Evolutionary conservation across 1,140 invertebrate genomes (phyloP).

Genomic region (Trinorchestia longiramus): DNA sequence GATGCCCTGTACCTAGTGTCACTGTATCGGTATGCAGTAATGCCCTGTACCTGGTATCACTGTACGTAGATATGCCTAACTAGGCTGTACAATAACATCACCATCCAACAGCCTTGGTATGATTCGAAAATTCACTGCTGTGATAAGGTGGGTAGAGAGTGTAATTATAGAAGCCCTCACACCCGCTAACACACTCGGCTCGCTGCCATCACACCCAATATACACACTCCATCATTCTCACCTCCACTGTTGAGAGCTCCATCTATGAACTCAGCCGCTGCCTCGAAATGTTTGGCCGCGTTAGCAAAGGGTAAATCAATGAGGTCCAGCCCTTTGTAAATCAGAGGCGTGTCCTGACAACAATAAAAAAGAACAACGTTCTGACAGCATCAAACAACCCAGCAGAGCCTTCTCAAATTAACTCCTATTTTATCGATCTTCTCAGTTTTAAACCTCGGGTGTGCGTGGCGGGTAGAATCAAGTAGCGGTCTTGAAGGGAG

Average conservation of each 20-base stretch:
- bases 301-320: slow-evolving; percentile 82
- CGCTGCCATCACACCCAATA: not conserved
- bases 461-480: not conserved
- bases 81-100: not conserved
- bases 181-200: not conserved
- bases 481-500: not conserved
- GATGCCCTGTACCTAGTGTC: too few relatives aligned
- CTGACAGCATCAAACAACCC: not conserved
- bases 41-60: too few relatives aligned
- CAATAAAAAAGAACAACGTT: slow-evolving; percentile 29
- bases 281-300: slow-evolving; percentile 83
- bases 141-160: not conserved
- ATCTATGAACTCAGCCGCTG: slow-evolving; percentile 84
- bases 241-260: slow-evolving; percentile 80
- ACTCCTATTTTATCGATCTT: not conserved
- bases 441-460: not conserved
- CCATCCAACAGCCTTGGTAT: not conserved
- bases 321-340: slow-evolving; percentile 63
- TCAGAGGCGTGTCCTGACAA: slow-evolving; percentile 59
- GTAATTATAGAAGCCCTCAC: not conserved
- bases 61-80: too few relatives aligned
- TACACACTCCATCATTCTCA: slow-evolving; percentile 70
- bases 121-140: not conserved
- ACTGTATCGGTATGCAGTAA: too few relatives aligned
- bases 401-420: not conserved